Conservation (phyloP, 2,797 vertebrate species). For the Pangasius mekongensis region DNA sequence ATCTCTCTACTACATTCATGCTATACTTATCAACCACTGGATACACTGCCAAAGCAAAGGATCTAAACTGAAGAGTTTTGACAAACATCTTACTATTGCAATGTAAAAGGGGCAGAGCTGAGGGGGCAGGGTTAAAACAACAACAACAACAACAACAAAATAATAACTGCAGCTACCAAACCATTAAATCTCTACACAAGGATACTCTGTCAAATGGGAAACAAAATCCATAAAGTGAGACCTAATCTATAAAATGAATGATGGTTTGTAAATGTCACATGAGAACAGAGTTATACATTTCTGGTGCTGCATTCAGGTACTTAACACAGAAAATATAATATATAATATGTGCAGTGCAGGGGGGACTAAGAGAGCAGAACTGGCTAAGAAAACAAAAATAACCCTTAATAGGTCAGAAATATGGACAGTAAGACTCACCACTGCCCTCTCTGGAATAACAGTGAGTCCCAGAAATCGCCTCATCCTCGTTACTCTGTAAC, state of each 20-base stretch:
- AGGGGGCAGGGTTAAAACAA: not conserved
- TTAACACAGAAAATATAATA: not conserved
- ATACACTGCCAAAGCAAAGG: not conserved
- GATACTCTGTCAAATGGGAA: not conserved
- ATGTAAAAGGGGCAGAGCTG: not conserved
- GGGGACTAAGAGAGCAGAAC: not conserved
- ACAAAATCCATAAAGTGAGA: not conserved
- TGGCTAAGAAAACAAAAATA: not conserved
- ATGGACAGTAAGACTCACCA: constrained; percentile 64
- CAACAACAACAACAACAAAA: not conserved
- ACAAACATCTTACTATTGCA: not conserved
- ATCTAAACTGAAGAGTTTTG: not conserved
- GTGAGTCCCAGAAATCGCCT: constrained; percentile 62
- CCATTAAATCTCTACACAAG: no score
- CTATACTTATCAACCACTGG: not conserved
- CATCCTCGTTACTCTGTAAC: constrained; percentile 93
- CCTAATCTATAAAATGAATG: not conserved
- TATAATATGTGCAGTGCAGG: not conserved
- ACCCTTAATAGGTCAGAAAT: not conserved
- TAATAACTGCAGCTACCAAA: not conserved
- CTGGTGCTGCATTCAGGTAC: no score
- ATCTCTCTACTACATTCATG: not conserved
- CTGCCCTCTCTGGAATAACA: constrained; percentile 61
- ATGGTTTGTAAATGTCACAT: not conserved
- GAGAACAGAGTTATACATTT: not conserved